These are phyloP conservation scores for Leptinotarsa haldemani DNA, from an alignment of 2,888 invertebrate genomes.

Conservation along the genomic window DNA sequence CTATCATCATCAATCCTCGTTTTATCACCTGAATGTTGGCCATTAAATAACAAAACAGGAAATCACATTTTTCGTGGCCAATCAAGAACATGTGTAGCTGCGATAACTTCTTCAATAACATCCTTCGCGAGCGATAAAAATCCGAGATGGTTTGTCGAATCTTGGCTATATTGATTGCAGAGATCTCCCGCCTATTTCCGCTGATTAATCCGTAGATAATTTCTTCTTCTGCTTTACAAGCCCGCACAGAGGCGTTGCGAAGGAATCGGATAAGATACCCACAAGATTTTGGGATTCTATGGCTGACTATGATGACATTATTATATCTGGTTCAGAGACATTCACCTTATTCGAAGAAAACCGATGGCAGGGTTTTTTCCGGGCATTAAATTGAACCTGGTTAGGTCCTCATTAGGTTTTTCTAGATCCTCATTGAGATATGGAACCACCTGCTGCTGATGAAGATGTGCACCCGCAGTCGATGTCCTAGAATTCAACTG, in stretches of 20 bases:
- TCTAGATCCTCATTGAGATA: no score
- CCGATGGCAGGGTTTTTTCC: no score
- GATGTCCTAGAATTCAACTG: no score
- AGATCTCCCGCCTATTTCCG: conserved; percentile 38
- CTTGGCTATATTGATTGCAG: conserved; percentile 30
- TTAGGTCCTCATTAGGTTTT: no score
- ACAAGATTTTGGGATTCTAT: neutral
- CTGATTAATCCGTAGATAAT: conserved; percentile 37
- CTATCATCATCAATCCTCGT: neutral
- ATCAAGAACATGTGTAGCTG: conserved; percentile 17
- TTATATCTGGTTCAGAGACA: no score
- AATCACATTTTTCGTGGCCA: conserved; percentile 15
- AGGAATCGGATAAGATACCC: neutral
- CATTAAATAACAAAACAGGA: conserved; percentile 24
- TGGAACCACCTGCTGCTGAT: no score
- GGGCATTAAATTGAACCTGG: no score
- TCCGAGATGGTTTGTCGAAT: conserved; percentile 25
- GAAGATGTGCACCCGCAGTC: no score
- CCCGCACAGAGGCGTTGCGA: neutral
- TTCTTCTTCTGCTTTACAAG: conserved; percentile 21
- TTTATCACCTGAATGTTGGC: conserved; percentile 13
- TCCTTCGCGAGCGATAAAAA: conserved; percentile 18
- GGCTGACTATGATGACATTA: no score
- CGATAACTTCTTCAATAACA: conserved; percentile 29
- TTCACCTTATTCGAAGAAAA: no score